Evolutionary conservation across 2,113 vertebrate species (phyloP).

Genomic region (Daboia siamensis): DNA sequence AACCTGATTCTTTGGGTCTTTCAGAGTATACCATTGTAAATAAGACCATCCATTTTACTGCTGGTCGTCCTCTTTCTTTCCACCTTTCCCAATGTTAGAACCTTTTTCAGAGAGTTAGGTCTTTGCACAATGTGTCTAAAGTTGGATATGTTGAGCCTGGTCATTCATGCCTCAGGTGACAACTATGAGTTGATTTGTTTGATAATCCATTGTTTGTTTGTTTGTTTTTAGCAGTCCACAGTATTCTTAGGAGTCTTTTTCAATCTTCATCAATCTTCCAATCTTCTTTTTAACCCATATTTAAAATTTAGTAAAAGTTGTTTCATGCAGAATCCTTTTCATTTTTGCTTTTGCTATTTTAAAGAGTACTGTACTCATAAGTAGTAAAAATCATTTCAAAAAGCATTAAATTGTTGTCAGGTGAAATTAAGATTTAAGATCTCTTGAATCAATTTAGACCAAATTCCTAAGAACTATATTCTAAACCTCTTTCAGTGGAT

Average conservation of each 20-base stretch:
- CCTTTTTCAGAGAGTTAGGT: not conserved
- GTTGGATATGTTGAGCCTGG: not conserved
- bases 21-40: not conserved
- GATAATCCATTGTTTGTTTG: not conserved
- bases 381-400: not conserved
- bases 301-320: not conserved
- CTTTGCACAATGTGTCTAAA: not conserved
- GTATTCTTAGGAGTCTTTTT: not conserved
- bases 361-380: not conserved
- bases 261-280: not conserved
- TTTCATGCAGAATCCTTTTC: not conserved
- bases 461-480: not conserved
- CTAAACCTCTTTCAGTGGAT: not conserved
- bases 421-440: not conserved
- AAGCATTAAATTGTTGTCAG: not conserved
- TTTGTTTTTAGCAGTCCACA: not conserved
- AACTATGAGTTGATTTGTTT: not conserved
- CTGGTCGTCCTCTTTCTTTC: too few relatives aligned
- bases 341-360: not conserved
- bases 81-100: too few relatives aligned
- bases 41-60: too few relatives aligned
- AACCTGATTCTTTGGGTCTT: not conserved
- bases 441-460: not conserved
- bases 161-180: not conserved
- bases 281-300: not conserved